Evolutionary conservation across 2,113 vertebrate species (phyloP).

Genomic region (Thunnus thynnus): DNA sequence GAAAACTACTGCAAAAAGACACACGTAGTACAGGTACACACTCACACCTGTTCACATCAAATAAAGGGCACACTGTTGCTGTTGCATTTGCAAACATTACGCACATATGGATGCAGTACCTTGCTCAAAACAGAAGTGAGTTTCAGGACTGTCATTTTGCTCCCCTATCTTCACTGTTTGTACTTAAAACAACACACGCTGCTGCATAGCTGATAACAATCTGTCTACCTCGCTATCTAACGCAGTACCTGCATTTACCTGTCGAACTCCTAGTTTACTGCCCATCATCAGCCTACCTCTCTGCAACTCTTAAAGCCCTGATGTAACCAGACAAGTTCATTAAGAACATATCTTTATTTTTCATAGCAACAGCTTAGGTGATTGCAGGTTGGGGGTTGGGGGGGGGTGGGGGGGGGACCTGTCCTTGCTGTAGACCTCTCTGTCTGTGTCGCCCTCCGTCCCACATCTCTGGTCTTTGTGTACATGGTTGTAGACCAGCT

Average conservation of each 20-base stretch:
- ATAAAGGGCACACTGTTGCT: slow-evolving; percentile 52
- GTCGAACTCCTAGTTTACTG: slow-evolving; percentile 10
- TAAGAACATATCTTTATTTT: slow-evolving; percentile 29
- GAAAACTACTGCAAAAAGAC: slow-evolving; percentile 19
- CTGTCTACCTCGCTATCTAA: slow-evolving; percentile 53
- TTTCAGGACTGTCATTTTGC: slow-evolving; percentile 29
- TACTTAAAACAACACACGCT: slow-evolving; percentile 62
- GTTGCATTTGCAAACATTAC: slow-evolving; percentile 60
- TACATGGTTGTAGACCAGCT: slow-evolving; percentile 4
- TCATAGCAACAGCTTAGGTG: slow-evolving; percentile 39
- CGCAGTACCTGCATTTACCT: slow-evolving; percentile 50
- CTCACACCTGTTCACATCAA: slow-evolving; percentile 38
- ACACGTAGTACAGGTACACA: slow-evolving; percentile 4
- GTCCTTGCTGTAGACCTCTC: slow-evolving; percentile 26
- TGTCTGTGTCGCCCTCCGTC: neutral
- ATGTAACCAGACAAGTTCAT: slow-evolving; percentile 29
- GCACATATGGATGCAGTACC: slow-evolving; percentile 49
- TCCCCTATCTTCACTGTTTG: slow-evolving; percentile 64
- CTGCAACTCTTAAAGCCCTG: slow-evolving; percentile 10
- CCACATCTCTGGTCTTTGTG: slow-evolving; percentile 2
- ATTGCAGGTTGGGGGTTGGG: slow-evolving; percentile 10
- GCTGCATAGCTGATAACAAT: slow-evolving; percentile 67
- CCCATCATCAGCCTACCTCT: slow-evolving; percentile 16
- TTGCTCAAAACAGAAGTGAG: slow-evolving; percentile 19
- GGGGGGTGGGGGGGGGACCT: slow-evolving; percentile 17